These are phyloP conservation scores for Bemisia tabaci DNA, from an alignment of 1,140 invertebrate genomes.

Conservation along the genomic window DNA sequence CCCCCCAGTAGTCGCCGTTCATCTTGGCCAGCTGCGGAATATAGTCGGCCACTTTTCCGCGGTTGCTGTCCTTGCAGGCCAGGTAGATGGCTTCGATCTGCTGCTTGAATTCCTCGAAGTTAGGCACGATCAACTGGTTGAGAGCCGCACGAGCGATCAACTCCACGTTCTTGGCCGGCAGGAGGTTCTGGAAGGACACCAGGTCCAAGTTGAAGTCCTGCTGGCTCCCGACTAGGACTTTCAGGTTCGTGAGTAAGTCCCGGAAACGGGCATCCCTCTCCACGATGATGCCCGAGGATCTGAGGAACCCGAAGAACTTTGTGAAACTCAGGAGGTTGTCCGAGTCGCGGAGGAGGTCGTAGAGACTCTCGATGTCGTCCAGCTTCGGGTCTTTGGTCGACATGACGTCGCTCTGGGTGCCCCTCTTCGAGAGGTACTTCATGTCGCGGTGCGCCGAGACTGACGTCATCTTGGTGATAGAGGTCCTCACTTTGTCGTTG, in stretches of 20 bases:
- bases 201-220: not conserved
- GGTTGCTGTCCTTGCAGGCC: not conserved
- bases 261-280: not conserved
- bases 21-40: constrained; percentile 87
- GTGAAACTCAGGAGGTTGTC: not conserved
- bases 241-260: not conserved
- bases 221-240: not conserved
- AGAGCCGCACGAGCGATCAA: not conserved
- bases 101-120: not conserved
- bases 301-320: not conserved
- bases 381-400: not conserved
- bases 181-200: not conserved
- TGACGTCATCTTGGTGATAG: not conserved
- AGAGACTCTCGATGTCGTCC: not conserved
- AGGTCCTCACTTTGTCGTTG: not conserved
- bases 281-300: not conserved
- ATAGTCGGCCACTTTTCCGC: constrained; percentile 58
- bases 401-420: not conserved
- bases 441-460: not conserved
- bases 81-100: not conserved
- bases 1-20: constrained; percentile 75
- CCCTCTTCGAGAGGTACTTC: not conserved
- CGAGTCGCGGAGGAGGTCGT: not conserved
- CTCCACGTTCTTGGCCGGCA: not conserved
- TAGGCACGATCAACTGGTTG: not conserved